A percentile compares a stretch with the other conserved stretches of the same genome.
phyloP scores from a whole-genome alignment of 2,797 vertebrate species.

The Cynopterus sphinx region DNA sequence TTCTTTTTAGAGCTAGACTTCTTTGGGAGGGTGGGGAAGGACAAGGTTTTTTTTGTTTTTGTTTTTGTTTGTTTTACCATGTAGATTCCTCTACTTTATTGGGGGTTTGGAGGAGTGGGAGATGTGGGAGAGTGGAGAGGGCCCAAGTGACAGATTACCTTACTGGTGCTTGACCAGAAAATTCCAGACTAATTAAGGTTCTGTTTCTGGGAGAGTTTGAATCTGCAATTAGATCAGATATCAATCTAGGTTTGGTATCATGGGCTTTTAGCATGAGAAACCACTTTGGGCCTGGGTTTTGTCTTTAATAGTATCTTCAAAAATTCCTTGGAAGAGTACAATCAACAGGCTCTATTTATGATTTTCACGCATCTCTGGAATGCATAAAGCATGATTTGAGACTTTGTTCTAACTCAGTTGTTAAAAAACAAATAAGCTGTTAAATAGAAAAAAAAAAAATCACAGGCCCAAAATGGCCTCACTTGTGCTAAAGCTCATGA shows the following conservation, averaged over 20 bases:
- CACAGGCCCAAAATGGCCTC: neutral
- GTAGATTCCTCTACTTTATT: neutral
- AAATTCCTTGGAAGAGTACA: neutral
- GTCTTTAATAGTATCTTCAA: neutral
- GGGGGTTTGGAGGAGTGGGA: neutral
- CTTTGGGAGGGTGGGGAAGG: neutral
- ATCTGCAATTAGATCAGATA: neutral
- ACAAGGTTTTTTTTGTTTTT: neutral
- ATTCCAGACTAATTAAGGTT: neutral
- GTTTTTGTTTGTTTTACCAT: neutral
- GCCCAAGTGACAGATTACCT: neutral
- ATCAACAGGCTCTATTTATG: neutral
- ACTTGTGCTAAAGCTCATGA: neutral
- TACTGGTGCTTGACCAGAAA: neutral
- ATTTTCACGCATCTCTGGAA: neutral
- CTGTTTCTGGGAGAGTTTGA: neutral
- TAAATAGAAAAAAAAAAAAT: neutral
- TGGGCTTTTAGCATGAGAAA: neutral
- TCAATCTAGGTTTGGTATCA: neutral
- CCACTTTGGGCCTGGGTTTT: neutral
- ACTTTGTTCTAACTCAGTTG: neutral
- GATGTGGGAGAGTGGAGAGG: too few relatives aligned
- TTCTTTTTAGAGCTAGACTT: neutral
- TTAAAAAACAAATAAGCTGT: neutral
- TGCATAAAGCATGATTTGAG: neutral